phyloP scores from a whole-genome alignment of 2,113 vertebrate species.

The Tenebrosternarchus preto region DNA sequence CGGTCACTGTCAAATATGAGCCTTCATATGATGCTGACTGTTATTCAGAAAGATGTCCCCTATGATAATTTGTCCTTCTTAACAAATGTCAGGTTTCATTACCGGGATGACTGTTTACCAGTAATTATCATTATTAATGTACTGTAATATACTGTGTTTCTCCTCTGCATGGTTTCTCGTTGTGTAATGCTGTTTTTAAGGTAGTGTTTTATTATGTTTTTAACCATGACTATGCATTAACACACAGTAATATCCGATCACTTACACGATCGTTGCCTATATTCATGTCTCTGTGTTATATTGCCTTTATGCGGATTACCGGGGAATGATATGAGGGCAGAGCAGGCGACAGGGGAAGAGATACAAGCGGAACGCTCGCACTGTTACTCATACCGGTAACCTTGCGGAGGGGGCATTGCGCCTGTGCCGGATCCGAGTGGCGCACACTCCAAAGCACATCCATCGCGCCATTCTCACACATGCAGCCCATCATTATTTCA shows the following conservation, averaged over 20 bases:
- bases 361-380: slow-evolving; percentile 36
- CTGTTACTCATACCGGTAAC: slow-evolving; percentile 66
- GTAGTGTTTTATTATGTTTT: background rate
- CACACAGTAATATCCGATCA: background rate
- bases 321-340: slow-evolving; percentile 38
- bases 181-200: slow-evolving; percentile 18
- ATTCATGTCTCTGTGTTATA: background rate
- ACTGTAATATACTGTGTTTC: slow-evolving; percentile 4
- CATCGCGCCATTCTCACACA: slow-evolving; percentile 26
- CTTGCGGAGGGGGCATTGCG: slow-evolving; percentile 72
- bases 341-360: slow-evolving; percentile 42
- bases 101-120: background rate
- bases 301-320: slow-evolving; percentile 32
- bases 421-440: slow-evolving; percentile 60
- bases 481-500: slow-evolving; percentile 17
- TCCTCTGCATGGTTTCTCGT: slow-evolving; percentile 29
- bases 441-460: slow-evolving; percentile 33
- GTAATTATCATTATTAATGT: background rate
- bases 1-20: slow-evolving; percentile 27
- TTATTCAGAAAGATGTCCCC: background rate
- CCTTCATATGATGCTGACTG: slow-evolving; percentile 7
- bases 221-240: slow-evolving; percentile 3
- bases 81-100: background rate
- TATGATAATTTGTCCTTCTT: slow-evolving; percentile 8
- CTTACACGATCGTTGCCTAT: slow-evolving; percentile 7